Conservation (phyloP, 2,113 vertebrate genomes). For the Semnornis frantzii region DNA sequence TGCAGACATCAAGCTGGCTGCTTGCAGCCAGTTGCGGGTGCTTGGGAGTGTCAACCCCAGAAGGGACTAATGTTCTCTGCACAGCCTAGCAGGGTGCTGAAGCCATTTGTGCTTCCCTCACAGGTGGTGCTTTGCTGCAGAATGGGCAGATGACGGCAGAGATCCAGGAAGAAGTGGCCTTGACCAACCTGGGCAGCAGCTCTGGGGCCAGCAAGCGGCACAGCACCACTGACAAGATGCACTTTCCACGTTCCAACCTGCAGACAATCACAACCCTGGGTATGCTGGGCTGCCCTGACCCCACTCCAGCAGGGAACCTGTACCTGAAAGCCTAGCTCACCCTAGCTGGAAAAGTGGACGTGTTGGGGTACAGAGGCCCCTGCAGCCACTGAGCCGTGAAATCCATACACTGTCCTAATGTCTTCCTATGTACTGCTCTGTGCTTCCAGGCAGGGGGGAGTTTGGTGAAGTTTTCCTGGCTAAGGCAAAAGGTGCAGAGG, state of each 20-base stretch:
- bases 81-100: neutral
- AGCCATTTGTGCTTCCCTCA: neutral
- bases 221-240: conserved; percentile 88
- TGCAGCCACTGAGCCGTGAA: neutral
- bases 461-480: conserved; percentile 96
- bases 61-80: neutral
- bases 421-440: neutral
- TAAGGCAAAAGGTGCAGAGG: conserved; percentile 88
- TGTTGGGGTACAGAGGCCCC: neutral
- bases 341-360: neutral
- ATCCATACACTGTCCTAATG: neutral
- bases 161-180: conserved; percentile 93
- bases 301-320: neutral
- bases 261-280: conserved; percentile 95
- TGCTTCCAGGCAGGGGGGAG: conserved; percentile 86
- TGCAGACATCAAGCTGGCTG: neutral
- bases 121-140: conserved; percentile 87
- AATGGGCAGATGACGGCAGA: conserved; percentile 92
- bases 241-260: conserved; percentile 86
- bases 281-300: conserved; percentile 49
- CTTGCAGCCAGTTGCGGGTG: neutral
- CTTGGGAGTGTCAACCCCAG: neutral
- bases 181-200: conserved; percentile 85
- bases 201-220: conserved; percentile 86
- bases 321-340: neutral